These are phyloP conservation scores for Patella caerulea DNA, from an alignment of 2,888 invertebrate genomes.

Conservation along the genomic window DNA sequence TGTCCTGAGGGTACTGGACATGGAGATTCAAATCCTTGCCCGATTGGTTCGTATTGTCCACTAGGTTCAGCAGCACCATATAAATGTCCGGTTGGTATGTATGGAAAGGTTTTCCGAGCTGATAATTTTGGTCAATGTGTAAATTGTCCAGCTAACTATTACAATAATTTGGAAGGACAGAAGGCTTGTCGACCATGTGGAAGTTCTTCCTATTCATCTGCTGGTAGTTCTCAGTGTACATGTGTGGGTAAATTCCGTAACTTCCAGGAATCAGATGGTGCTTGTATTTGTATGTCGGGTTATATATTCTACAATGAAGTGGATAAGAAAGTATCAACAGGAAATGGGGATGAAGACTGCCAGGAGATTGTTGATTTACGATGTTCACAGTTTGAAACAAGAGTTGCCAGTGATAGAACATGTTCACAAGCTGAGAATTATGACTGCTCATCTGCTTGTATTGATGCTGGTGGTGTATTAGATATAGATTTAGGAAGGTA, in stretches of 20 bases:
- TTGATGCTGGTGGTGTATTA: constrained; percentile 39
- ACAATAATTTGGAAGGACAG: constrained; percentile 53
- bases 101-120: constrained; percentile 49
- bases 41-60: constrained; percentile 62
- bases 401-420: constrained; percentile 43
- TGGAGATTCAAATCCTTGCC: constrained; percentile 55
- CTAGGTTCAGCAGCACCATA: constrained; percentile 45
- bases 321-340: constrained; percentile 38
- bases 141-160: constrained; percentile 54
- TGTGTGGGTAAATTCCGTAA: constrained; percentile 62
- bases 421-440: constrained; percentile 50
- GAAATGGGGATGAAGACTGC: constrained; percentile 57
- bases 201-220: constrained; percentile 48
- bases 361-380: constrained; percentile 58
- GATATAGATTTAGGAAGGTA: constrained; percentile 45
- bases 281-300: constrained; percentile 60
- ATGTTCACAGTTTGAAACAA: constrained; percentile 51
- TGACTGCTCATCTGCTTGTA: constrained; percentile 53
- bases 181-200: constrained; percentile 63
- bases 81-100: constrained; percentile 60
- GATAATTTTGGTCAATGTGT: constrained; percentile 50
- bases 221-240: constrained; percentile 52
- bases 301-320: constrained; percentile 64
- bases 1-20: constrained; percentile 64
- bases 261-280: constrained; percentile 60